phyloP scores from a whole-genome alignment of 2,797 vertebrate species.

The Falco concolor region DNA sequence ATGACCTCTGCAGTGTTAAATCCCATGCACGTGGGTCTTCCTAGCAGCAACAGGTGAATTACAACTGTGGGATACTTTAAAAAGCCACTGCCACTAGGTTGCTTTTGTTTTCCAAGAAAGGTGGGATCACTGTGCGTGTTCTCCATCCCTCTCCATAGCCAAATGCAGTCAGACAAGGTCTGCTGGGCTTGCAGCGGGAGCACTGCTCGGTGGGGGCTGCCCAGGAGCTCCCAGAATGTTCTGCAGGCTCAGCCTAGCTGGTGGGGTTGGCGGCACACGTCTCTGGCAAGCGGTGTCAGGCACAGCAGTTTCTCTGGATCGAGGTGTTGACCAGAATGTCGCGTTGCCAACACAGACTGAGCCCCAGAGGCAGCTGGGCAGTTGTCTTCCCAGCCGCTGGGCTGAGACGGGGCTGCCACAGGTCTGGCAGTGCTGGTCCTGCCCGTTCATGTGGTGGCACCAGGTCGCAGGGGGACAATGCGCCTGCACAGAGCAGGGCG shows the following conservation, averaged over 20 bases:
- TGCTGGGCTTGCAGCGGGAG: background rate
- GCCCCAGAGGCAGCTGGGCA: background rate
- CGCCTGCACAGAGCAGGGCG: no score
- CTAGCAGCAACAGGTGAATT: background rate
- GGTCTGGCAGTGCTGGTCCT: background rate
- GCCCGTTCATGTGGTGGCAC: background rate
- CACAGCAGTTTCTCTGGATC: background rate
- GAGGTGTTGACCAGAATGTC: background rate
- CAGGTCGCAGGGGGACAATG: background rate
- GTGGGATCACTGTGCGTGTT: background rate
- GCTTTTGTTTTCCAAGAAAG: background rate
- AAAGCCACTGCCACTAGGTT: background rate
- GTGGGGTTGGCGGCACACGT: background rate
- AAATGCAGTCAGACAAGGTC: background rate
- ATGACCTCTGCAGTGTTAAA: background rate
- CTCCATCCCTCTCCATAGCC: background rate
- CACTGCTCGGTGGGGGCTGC: background rate
- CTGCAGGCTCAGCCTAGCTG: background rate
- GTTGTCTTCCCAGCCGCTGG: no score
- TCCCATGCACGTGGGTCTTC: rapidly evolving
- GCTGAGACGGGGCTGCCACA: background rate
- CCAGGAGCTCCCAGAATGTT: background rate
- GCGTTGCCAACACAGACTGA: background rate
- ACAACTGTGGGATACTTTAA: background rate
- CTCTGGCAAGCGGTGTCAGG: background rate